Percentiles rank a stretch among this genome's conserved stretches.
These are phyloP conservation scores for Pampusana beccarii DNA, from an alignment of 2,113 vertebrate species.

Conservation along the genomic window DNA sequence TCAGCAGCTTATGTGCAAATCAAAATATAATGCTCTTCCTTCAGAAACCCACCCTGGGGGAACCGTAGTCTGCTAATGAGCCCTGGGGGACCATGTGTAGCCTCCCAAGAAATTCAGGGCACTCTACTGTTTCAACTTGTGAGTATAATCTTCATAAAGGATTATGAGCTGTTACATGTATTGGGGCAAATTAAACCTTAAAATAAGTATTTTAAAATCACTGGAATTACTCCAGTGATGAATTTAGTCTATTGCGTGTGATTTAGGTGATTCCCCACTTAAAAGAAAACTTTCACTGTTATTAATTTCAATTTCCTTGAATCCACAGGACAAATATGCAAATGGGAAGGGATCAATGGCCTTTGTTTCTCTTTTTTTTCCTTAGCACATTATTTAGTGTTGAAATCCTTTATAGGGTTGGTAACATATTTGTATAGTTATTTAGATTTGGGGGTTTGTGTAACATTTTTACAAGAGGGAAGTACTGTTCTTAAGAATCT, in stretches of 20 bases:
- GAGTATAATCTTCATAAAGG: slow-evolving; percentile 3
- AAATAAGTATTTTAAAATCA: not conserved
- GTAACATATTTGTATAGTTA: not conserved
- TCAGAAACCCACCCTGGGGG: not conserved
- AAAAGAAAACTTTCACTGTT: not conserved
- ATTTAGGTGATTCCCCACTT: not conserved
- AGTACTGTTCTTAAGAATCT: not conserved
- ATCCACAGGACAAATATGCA: not conserved
- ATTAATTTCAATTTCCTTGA: not conserved
- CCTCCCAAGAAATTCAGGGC: not conserved
- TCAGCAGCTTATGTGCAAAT: not conserved
- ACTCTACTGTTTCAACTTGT: not conserved
- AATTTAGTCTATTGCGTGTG: not conserved
- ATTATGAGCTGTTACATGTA: slow-evolving; percentile 1
- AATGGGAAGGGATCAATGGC: not conserved
- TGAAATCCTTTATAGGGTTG: not conserved
- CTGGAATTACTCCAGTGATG: not conserved
- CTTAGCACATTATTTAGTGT: not conserved
- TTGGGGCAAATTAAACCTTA: not conserved
- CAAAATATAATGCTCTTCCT: not conserved
- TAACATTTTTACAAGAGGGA: not conserved
- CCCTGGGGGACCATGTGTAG: not conserved
- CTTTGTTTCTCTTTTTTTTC: not conserved
- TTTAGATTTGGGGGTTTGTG: not conserved
- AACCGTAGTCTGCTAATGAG: not conserved